A percentile compares a stretch with the other conserved stretches of the same genome.
Conservation (phyloP, 2,888 invertebrate species). For the Pyrrhosoma nymphula region DNA sequence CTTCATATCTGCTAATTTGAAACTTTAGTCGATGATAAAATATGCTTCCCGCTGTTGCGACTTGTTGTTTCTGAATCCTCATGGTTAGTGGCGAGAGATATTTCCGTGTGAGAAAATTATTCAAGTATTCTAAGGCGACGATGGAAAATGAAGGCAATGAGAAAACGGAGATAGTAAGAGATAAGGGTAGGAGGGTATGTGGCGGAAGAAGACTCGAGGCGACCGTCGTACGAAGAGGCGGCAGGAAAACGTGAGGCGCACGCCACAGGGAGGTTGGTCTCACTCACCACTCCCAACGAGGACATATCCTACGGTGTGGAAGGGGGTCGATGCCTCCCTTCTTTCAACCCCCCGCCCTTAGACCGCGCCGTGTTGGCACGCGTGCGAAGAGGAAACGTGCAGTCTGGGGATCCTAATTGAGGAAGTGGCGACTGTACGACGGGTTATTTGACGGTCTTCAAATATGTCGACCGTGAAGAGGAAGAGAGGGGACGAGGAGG, state of each 20-base stretch:
- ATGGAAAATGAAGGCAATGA: background rate
- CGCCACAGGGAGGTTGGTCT: background rate
- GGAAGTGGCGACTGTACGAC: slow-evolving; percentile 1
- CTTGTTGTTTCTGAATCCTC: too few species aligned
- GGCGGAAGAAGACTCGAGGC: background rate
- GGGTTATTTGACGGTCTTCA: background rate
- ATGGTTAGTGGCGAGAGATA: background rate
- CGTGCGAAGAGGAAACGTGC: background rate
- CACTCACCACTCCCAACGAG: background rate
- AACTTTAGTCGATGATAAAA: too few species aligned
- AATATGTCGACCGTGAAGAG: slow-evolving; percentile 31
- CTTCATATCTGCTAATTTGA: too few species aligned
- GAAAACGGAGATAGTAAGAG: background rate
- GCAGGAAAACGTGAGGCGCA: background rate
- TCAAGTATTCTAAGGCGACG: background rate
- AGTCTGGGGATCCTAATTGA: slow-evolving; percentile 29
- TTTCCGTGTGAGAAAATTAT: background rate
- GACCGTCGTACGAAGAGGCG: background rate
- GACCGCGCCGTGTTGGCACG: background rate
- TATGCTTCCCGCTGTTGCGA: too few species aligned
- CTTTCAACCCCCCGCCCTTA: background rate
- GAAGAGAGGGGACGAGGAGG: background rate
- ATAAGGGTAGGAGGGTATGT: background rate
- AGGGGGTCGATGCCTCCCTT: background rate
- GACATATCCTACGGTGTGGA: background rate